Evolutionary conservation across 2,797 vertebrate genomes (phyloP).

Genomic region (Tympanoctomys barrerae): DNA sequence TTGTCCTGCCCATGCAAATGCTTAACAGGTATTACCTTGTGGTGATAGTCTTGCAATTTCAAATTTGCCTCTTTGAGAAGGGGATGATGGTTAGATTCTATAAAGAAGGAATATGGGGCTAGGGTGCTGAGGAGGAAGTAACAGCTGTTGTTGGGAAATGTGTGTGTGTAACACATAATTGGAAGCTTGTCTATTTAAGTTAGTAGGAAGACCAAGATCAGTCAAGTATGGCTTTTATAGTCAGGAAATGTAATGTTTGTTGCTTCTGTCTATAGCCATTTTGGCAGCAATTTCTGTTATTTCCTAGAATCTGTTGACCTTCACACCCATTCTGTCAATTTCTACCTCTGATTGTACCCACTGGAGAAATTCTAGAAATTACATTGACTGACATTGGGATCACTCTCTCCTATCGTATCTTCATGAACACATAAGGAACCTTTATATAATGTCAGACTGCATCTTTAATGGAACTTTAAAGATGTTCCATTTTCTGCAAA

Average conservation of each 20-base stretch:
- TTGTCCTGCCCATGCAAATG: background rate
- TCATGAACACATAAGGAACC: background rate
- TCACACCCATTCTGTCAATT: background rate
- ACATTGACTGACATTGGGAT: background rate
- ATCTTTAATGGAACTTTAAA: constrained; percentile 32
- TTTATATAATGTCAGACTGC: constrained; percentile 43
- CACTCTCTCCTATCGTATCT: constrained; percentile 14
- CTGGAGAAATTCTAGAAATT: constrained; percentile 48
- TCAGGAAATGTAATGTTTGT: constrained; percentile 15
- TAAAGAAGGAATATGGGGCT: background rate
- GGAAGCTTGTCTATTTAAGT: constrained; percentile 30
- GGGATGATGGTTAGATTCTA: constrained; percentile 6
- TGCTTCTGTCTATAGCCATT: constrained; percentile 31
- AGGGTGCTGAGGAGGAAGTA: background rate
- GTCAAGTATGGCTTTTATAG: background rate
- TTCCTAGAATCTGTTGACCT: constrained; percentile 43
- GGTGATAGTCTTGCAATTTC: constrained; percentile 35
- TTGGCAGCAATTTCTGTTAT: background rate
- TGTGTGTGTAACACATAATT: background rate
- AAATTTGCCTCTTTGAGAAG: constrained; percentile 15
- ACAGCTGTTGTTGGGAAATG: background rate
- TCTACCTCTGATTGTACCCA: background rate
- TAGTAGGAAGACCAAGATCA: constrained; percentile 16
- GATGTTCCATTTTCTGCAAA: background rate
- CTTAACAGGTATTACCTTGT: background rate